Evolutionary conservation across 2,113 vertebrate genomes (phyloP).

Genomic region (Gobio gobio): DNA sequence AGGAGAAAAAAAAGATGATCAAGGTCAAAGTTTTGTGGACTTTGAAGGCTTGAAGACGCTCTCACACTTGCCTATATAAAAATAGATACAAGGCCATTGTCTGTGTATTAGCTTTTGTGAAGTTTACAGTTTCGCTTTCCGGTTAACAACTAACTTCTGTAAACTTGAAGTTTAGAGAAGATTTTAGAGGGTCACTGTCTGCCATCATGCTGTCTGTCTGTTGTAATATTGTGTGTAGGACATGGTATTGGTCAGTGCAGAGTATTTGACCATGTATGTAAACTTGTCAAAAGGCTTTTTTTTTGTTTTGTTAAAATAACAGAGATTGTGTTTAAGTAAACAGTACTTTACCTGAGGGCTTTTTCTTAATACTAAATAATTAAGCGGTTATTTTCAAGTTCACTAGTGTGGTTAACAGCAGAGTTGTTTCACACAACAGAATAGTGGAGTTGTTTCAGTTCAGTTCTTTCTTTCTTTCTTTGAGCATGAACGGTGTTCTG

Average conservation of each 20-base stretch:
- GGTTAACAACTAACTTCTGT: not conserved
- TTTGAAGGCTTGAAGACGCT: conserved; percentile 4
- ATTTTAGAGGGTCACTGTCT: not conserved
- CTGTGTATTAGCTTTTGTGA: not conserved
- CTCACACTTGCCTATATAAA: not conserved
- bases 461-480: conserved; percentile 18
- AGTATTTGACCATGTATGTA: not conserved
- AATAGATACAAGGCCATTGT: not conserved
- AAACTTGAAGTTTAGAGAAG: not conserved
- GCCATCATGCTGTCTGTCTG: not conserved
- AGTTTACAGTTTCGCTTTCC: conserved; percentile 7
- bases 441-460: conserved; percentile 11
- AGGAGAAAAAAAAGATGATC: not conserved
- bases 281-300: not conserved
- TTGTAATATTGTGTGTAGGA: not conserved
- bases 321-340: not conserved
- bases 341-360: not conserved
- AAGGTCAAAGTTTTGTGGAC: conserved; percentile 21
- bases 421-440: conserved; percentile 11
- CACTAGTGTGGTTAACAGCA: not conserved
- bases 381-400: not conserved
- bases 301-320: not conserved
- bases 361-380: conserved; percentile 2
- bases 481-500: not conserved
- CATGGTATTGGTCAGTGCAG: not conserved